Evolutionary conservation across 2,888 invertebrate species (phyloP).

Genomic region (Machimus atricapillus): DNA sequence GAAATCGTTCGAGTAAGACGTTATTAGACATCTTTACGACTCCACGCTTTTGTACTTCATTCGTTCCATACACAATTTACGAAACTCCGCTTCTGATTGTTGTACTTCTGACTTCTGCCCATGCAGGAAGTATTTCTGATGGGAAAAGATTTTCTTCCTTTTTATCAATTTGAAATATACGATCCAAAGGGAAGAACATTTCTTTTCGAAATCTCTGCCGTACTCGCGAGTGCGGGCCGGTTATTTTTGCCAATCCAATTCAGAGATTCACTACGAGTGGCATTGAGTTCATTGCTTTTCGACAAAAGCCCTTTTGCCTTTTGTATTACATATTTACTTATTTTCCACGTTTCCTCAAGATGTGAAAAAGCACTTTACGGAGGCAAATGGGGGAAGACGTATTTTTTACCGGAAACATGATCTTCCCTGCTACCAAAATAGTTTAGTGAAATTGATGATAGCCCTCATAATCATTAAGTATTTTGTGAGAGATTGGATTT

Average conservation of each 20-base stretch:
- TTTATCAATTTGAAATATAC: neutral
- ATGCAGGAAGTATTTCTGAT: neutral
- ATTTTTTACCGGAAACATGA: neutral
- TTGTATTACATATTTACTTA: neutral
- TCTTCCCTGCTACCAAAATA: neutral
- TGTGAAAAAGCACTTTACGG: neutral
- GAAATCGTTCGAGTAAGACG: neutral
- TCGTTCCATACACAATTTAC: neutral
- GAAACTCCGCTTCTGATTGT: neutral
- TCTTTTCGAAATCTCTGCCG: neutral
- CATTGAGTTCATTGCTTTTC: neutral
- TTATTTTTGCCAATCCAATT: neutral
- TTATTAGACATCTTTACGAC: neutral
- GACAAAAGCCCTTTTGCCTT: neutral
- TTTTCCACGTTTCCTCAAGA: neutral
- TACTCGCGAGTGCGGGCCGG: neutral
- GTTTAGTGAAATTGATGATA: neutral
- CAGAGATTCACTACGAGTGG: neutral
- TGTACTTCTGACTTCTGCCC: neutral
- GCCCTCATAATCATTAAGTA: too few species aligned
- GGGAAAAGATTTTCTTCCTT: neutral
- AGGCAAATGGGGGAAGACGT: neutral
- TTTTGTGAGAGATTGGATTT: neutral
- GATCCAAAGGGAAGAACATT: neutral
- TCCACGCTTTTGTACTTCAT: neutral